Conservation (phyloP, 1,140 invertebrate species). For the Pogonomyrmex barbatus region DNA sequence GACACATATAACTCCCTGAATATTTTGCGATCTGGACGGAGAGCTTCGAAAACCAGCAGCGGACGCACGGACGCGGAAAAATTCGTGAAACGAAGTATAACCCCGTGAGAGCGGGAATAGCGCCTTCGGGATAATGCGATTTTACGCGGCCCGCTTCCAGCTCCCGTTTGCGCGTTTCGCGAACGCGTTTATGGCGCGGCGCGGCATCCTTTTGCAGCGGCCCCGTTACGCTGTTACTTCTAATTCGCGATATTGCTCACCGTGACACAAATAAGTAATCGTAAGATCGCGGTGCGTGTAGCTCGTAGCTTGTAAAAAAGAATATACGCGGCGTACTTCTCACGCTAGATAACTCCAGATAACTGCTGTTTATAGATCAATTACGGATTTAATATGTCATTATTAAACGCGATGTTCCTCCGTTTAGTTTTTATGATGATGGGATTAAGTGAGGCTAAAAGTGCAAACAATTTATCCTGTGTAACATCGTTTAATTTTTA, state of each 20-base stretch:
- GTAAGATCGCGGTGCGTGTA: background rate
- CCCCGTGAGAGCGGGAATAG: conserved; percentile 47
- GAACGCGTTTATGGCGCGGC: conserved; percentile 37
- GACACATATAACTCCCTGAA: conserved; percentile 66
- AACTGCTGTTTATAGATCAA: background rate
- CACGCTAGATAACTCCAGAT: background rate
- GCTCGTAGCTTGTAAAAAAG: background rate
- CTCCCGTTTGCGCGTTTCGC: conserved; percentile 28
- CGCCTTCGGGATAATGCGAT: conserved; percentile 58
- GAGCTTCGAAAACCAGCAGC: conserved; percentile 54
- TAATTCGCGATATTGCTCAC: conserved; percentile 50
- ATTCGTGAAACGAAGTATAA: conserved; percentile 64
- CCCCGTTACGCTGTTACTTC: conserved; percentile 24
- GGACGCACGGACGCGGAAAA: conserved; percentile 63
- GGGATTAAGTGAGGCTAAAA: conserved; percentile 1
- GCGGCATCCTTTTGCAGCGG: conserved; percentile 6
- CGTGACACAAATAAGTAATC: conserved; percentile 31
- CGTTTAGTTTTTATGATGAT: background rate
- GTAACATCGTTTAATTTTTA: background rate
- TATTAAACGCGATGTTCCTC: background rate
- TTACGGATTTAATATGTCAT: conserved; percentile 13
- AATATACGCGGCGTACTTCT: background rate
- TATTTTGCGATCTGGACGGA: conserved; percentile 67
- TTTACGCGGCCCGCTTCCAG: conserved; percentile 50
- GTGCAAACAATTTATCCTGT: background rate